These are phyloP conservation scores for Accipiter cooperii DNA, from an alignment of 2,113 vertebrate genomes.

Conservation along the genomic window DNA sequence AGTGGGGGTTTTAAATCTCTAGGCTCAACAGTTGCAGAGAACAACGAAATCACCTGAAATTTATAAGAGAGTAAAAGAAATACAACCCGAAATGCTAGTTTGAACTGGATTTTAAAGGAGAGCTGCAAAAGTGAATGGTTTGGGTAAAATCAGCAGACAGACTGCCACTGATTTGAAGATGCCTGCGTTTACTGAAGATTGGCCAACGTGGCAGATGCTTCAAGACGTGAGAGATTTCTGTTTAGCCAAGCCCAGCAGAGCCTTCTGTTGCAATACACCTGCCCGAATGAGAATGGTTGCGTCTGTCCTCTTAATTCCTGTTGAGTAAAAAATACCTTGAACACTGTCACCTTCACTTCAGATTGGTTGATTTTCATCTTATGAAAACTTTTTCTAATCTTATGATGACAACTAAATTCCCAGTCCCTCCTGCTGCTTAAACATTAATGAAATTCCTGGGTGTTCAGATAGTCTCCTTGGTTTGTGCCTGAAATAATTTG, in stretches of 20 bases:
- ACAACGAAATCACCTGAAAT: neutral
- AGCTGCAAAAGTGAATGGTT: neutral
- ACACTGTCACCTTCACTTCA: neutral
- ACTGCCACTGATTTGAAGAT: neutral
- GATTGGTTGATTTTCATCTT: neutral
- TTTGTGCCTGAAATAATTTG: neutral
- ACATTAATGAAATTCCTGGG: neutral
- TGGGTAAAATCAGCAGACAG: neutral
- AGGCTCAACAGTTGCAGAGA: neutral
- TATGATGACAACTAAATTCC: neutral
- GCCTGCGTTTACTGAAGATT: neutral
- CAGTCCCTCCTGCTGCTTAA: neutral
- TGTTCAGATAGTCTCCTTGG: neutral
- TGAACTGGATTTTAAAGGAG: neutral
- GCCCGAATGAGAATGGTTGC: neutral
- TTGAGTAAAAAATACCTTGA: neutral
- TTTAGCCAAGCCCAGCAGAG: constrained; percentile 53
- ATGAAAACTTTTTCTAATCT: neutral
- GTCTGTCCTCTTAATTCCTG: neutral
- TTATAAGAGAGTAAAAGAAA: neutral
- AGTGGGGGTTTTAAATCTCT: neutral
- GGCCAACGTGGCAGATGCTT: constrained; percentile 43
- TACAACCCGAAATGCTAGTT: neutral
- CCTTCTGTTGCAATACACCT: constrained; percentile 53
- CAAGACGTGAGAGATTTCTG: constrained; percentile 3